phyloP scores from a whole-genome alignment of 2,113 vertebrate species.

The Cyanistes caeruleus region DNA sequence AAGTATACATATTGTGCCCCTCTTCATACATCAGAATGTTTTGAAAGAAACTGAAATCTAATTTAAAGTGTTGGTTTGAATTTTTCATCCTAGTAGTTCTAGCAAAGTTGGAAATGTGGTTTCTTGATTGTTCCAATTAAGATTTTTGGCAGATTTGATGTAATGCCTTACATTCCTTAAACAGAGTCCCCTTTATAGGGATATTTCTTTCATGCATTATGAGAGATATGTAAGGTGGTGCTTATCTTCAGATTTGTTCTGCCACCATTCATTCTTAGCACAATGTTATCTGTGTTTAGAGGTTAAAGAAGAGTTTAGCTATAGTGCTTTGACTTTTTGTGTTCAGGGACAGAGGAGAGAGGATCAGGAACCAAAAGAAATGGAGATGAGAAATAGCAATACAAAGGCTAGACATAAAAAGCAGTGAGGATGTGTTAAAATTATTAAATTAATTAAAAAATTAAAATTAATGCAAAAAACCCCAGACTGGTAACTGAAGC shows the following conservation, averaged over 20 bases:
- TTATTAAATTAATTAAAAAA: no score
- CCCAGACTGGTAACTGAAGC: not conserved
- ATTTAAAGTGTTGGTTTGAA: not conserved
- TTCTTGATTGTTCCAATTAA: not conserved
- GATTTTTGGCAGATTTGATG: not conserved
- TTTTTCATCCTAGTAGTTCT: not conserved
- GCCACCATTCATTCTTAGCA: not conserved
- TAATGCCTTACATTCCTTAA: not conserved
- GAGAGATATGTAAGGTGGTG: not conserved
- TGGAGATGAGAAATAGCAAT: not conserved
- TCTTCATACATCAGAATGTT: not conserved
- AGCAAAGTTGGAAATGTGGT: not conserved
- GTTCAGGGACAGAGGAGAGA: not conserved
- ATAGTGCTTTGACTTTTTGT: not conserved
- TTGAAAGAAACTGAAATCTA: not conserved
- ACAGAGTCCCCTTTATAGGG: not conserved
- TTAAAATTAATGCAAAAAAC: not conserved
- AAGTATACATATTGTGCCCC: constrained; percentile 63
- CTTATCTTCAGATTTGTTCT: not conserved
- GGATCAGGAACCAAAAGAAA: not conserved
- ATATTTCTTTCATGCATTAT: not conserved
- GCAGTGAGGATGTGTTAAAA: not conserved
- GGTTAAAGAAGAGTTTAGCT: not conserved
- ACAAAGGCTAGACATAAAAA: not conserved
- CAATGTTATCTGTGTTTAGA: not conserved